These are phyloP conservation scores for Drosophila mayri DNA, from an alignment of 1,140 invertebrate genomes.

Conservation along the genomic window DNA sequence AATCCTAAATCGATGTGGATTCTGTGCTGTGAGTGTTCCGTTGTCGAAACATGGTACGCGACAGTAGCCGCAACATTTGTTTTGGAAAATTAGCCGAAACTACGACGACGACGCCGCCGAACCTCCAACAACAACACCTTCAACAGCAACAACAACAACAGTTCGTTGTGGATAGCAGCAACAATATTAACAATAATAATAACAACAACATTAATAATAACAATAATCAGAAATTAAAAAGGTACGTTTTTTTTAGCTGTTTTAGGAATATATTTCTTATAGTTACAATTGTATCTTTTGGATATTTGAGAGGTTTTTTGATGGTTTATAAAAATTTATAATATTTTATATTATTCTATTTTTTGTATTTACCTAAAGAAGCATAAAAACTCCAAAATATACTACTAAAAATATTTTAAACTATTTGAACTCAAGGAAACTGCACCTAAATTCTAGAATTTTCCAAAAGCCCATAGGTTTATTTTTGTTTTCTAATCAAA, in stretches of 20 bases:
- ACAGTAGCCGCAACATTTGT: conserved; percentile 98
- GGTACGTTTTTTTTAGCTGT: conserved; percentile 87
- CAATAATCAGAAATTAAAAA: conserved; percentile 90
- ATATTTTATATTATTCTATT: not conserved
- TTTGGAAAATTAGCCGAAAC: conserved; percentile 99
- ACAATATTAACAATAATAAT: conserved; percentile 55
- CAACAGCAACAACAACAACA: conserved; percentile 54
- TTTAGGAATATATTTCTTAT: not conserved
- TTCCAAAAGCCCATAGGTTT: not conserved
- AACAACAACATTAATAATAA: conserved; percentile 60
- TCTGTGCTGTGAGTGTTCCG: conserved; percentile 64
- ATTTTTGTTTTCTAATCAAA: not conserved
- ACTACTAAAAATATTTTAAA: no score
- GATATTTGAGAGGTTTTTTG: not conserved
- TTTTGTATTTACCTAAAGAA: no score
- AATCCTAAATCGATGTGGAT: conserved; percentile 71
- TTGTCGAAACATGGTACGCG: conserved; percentile 97
- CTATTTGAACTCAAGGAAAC: no score
- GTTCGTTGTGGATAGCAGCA: conserved; percentile 66
- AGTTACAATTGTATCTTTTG: not conserved
- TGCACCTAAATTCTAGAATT: not conserved
- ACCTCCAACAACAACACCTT: conserved; percentile 55
- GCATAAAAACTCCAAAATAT: no score
- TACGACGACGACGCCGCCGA: conserved; percentile 90
- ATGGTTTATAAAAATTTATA: not conserved